Evolutionary conservation across 2,797 vertebrate genomes (phyloP), one percentile per base, ranked within the genome.

Genomic region (Anabacerthia variegaticeps): DNA sequence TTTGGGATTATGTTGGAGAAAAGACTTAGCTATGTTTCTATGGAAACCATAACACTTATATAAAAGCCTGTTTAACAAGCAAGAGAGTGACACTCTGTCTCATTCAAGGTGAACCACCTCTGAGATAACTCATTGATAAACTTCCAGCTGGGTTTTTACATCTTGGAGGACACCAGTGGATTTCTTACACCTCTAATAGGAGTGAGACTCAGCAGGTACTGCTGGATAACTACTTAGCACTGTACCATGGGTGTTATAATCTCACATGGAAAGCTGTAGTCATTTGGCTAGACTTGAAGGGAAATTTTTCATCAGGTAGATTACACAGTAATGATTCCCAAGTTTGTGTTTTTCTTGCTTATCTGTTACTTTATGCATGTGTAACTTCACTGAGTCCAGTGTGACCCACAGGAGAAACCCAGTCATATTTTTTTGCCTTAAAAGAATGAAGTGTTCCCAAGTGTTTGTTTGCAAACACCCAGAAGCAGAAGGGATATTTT

Each of bases 21-120:
- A 97, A 92, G 93, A 95, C 96, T 98, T 95, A 95, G 95, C 96
- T 96, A 95, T 67, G 97, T 98, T 98, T 94, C 98, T 95, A 97
- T 98, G 97, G 98, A 93, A 98, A 98, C 97, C 39, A 23, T 91
- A 97, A 95, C 91, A 80, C 94, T 90, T 96, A 88, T 20, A 84
- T 95, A 96, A 95, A 93, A 97, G 87, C 72, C 91, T 97, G 92
- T 95, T 98, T 97, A 98, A 97, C 87, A 94, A 97, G 95, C 46
- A 75, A 79, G 78, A 92, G 93, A 89, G 76, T 96, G 96, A 95
- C 93, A 95, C 83, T 95, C 75, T 94, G 84, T 96, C 92, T 97
- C 96, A 97, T 93, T 97, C 88, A 93, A 96, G 95, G 96, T 96
- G 76, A 97, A 89, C 81, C 81, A 81, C 86, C 84, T 96, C 89